Conservation (phyloP, 2,113 vertebrate species). For the Charadrius vociferus region DNA sequence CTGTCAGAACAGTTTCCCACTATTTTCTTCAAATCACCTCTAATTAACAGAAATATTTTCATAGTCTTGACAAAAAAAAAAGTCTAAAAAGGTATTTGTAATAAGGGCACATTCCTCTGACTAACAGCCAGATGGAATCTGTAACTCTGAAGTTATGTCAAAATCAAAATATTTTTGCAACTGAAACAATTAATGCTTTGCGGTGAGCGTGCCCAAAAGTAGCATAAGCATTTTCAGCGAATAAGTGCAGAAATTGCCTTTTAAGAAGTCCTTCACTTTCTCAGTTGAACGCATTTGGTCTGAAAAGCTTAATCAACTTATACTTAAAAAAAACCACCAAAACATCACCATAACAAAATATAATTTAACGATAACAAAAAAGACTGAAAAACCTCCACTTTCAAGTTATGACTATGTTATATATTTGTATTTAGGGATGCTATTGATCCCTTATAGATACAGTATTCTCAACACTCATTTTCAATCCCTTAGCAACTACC, state of each 20-base stretch:
- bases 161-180: background rate
- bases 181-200: background rate
- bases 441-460: background rate
- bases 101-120: background rate
- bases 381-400: background rate
- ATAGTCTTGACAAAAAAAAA: background rate
- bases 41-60: background rate
- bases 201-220: background rate
- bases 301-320: background rate
- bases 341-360: background rate
- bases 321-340: background rate
- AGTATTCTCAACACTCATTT: background rate
- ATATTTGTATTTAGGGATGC: background rate
- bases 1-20: constrained; percentile 10
- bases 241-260: background rate
- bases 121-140: background rate
- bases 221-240: background rate
- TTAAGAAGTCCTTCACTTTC: background rate
- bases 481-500: background rate
- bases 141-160: background rate
- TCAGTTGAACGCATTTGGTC: background rate
- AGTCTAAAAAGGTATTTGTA: background rate
- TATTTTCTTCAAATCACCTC: background rate
- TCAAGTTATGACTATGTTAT: background rate
- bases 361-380: background rate